These are phyloP conservation scores for Danio kyathit DNA, from an alignment of 2,797 vertebrate species.

Conservation along the genomic window DNA sequence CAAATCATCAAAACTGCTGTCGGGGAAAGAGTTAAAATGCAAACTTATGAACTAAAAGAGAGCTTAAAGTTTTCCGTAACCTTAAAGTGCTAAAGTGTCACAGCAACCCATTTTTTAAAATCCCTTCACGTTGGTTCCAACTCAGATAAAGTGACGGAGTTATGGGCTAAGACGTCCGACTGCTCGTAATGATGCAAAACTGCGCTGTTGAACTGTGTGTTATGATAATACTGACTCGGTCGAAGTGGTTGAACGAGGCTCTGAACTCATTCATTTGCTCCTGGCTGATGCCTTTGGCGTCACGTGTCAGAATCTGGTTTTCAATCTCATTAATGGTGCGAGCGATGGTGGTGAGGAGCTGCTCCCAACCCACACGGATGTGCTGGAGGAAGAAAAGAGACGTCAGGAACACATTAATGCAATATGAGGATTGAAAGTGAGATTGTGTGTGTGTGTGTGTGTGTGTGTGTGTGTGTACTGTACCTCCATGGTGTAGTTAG, in stretches of 20 bases:
- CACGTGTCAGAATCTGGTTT: conserved; percentile 96
- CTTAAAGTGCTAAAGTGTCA: too few relatives aligned
- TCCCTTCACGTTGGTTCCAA: not conserved
- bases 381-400: conserved; percentile 78
- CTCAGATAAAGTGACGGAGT: not conserved
- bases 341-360: conserved; percentile 96
- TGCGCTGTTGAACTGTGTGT: conserved; percentile 16
- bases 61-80: too few relatives aligned
- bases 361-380: conserved; percentile 98
- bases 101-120: not conserved
- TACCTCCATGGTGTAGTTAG: conserved; percentile 99
- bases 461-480: conserved; percentile 66
- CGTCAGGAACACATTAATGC: not conserved
- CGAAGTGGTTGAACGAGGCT: conserved; percentile 98
- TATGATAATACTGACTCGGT: conserved; percentile 86
- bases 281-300: conserved; percentile 98
- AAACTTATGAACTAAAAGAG: not conserved
- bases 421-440: not conserved
- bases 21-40: not conserved
- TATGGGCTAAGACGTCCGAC: not conserved
- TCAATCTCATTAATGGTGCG: conserved; percentile 98
- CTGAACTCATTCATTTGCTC: conserved; percentile 98
- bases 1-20: too few relatives aligned
- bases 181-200: conserved; percentile 11
- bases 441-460: not conserved